Conservation (phyloP, 1,140 invertebrate genomes). For the Venustaconcha ellipsiformis region DNA sequence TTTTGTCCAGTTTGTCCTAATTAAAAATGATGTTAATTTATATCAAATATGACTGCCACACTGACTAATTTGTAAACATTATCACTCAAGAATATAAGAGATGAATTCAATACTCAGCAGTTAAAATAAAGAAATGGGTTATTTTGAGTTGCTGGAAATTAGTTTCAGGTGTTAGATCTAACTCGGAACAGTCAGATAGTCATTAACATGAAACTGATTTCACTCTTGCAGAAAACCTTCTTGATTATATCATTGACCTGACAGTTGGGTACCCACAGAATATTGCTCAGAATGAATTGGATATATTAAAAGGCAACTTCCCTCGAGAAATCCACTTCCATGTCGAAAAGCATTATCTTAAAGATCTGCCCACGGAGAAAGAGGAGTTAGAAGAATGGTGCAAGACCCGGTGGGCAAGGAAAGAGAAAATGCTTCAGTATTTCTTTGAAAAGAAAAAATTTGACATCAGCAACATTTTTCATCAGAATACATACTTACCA, state of each 20-base stretch:
- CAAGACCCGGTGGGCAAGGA: conserved; percentile 48
- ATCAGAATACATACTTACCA: neutral
- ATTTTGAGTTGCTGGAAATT: neutral
- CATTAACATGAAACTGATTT: conserved; percentile 12
- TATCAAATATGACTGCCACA: no score
- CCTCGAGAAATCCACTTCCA: conserved; percentile 62
- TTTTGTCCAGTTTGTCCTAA: no score
- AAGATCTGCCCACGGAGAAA: conserved; percentile 30
- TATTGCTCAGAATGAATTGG: conserved; percentile 55
- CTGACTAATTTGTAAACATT: no score
- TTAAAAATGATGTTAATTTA: no score
- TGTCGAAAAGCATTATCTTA: conserved; percentile 37
- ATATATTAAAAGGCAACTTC: conserved; percentile 52
- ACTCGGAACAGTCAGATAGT: neutral
- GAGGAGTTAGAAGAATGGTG: conserved; percentile 53
- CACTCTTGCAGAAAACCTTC: conserved; percentile 45
- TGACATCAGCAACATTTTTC: neutral
- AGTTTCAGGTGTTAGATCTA: neutral
- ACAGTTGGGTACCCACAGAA: conserved; percentile 58
- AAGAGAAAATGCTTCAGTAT: conserved; percentile 50
- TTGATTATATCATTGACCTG: conserved; percentile 59
- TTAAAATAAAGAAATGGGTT: no score
- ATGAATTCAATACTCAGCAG: no score
- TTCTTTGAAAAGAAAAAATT: conserved; percentile 48
- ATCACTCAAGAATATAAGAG: no score